These are phyloP conservation scores for Semaprochilodus insignis DNA, from an alignment of 2,797 vertebrate species.

Conservation along the genomic window DNA sequence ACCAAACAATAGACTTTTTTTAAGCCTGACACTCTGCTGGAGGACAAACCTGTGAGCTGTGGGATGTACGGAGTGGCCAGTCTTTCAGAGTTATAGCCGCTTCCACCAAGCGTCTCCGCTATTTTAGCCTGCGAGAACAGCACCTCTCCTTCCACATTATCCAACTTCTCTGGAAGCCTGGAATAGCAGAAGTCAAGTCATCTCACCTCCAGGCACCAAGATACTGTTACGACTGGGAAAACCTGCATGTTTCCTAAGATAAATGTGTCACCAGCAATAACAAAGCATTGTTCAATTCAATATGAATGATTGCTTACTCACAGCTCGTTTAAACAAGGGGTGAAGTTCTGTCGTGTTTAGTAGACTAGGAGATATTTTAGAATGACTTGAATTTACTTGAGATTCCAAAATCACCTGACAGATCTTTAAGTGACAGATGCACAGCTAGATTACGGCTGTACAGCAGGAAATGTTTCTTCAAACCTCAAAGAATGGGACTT, in stretches of 20 bases:
- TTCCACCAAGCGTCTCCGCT: slow-evolving; percentile 85
- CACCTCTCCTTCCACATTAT: slow-evolving; percentile 75
- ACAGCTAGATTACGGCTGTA: background rate
- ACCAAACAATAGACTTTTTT: background rate
- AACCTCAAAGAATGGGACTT: background rate
- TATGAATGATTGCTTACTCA: background rate
- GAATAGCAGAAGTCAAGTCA: slow-evolving; percentile 24
- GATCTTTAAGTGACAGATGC: background rate
- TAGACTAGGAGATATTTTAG: no score
- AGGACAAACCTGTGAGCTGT: slow-evolving; percentile 82
- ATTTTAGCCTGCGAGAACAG: slow-evolving; percentile 87
- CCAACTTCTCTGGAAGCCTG: slow-evolving; percentile 81
- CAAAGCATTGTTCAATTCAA: background rate
- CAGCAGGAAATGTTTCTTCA: background rate
- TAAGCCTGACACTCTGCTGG: background rate
- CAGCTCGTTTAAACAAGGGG: no score
- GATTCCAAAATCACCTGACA: background rate
- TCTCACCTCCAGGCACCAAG: background rate
- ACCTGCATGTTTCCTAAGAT: background rate
- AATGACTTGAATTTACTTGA: no score
- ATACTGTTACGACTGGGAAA: background rate
- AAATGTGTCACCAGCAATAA: background rate
- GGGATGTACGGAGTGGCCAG: slow-evolving; percentile 85
- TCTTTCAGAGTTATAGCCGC: slow-evolving; percentile 84
- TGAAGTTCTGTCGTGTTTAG: no score